These are phyloP conservation scores for Drosophila paracracens DNA, from an alignment of 2,888 invertebrate species.

Conservation along the genomic window DNA sequence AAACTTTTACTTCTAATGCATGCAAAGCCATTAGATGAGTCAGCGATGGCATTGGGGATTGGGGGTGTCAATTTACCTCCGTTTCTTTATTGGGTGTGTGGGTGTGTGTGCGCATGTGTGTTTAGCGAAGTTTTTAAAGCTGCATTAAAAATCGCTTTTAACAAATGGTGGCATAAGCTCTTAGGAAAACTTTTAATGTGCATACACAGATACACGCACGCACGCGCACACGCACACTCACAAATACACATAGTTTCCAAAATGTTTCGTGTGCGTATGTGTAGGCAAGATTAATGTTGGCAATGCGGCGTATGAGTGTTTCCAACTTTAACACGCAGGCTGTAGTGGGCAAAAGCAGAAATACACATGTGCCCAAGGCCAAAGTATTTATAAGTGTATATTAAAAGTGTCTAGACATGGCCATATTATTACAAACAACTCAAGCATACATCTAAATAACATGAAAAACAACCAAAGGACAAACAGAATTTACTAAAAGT, in stretches of 20 bases:
- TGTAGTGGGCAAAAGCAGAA: constrained; percentile 19
- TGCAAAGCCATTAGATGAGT: constrained; percentile 72
- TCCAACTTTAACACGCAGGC: constrained; percentile 58
- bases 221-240: constrained; percentile 37
- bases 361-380: constrained; percentile 43
- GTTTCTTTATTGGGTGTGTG: not conserved
- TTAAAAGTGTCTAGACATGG: constrained; percentile 71
- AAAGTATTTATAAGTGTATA: constrained; percentile 57
- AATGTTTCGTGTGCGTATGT: constrained; percentile 17
- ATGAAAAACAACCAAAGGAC: constrained; percentile 33
- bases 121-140: constrained; percentile 53
- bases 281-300: constrained; percentile 68
- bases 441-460: constrained; percentile 36
- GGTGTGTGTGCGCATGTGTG: constrained; percentile 10
- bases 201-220: constrained; percentile 52
- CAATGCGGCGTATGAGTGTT: constrained; percentile 62
- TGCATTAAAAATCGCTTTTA: constrained; percentile 80
- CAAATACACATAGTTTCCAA: constrained; percentile 34
- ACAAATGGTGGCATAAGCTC: constrained; percentile 79
- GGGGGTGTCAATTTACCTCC: constrained; percentile 18
- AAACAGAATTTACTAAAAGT: constrained; percentile 13
- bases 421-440: constrained; percentile 50
- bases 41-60: constrained; percentile 52
- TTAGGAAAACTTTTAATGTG: constrained; percentile 77
- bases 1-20: constrained; percentile 64